A percentile compares a stretch with the other conserved stretches of the same genome.
Evolutionary conservation across 2,888 invertebrate genomes (phyloP).

Genomic region (Epirrita christyi): DNA sequence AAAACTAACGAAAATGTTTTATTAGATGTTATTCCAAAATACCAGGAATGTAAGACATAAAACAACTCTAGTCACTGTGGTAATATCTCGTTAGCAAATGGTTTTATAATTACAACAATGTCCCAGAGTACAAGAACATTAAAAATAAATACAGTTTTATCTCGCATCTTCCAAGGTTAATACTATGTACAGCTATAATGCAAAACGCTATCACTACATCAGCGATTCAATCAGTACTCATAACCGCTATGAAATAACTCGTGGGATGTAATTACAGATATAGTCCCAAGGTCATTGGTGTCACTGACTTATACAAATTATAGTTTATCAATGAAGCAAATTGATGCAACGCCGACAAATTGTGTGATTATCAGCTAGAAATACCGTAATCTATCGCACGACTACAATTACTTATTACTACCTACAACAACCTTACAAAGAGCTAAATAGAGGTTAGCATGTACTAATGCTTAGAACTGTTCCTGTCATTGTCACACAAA

Average conservation of each 20-base stretch:
- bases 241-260: constrained; percentile 52
- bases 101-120: constrained; percentile 21
- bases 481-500: no score
- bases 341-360: constrained; percentile 12
- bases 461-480: no score
- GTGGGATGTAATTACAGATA: constrained; percentile 66
- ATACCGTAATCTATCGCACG: constrained; percentile 10
- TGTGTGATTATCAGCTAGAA: constrained; percentile 10
- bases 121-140: constrained; percentile 10
- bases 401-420: no score
- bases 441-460: no score
- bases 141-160: constrained; percentile 25
- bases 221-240: constrained; percentile 45
- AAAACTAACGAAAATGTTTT: no score
- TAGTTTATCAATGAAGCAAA: constrained; percentile 1
- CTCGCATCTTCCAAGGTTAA: constrained; percentile 32
- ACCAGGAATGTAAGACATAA: not conserved
- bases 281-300: constrained; percentile 60
- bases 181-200: constrained; percentile 34
- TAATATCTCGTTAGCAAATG: constrained; percentile 12
- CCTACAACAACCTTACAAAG: not conserved
- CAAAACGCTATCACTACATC: constrained; percentile 46
- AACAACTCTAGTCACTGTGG: not conserved
- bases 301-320: constrained; percentile 41
- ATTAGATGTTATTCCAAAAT: no score